Evolutionary conservation across 2,113 vertebrate species (phyloP), one percentile per base, ranked within the genome.

Genomic region (Choloepus hoffmanni): DNA sequence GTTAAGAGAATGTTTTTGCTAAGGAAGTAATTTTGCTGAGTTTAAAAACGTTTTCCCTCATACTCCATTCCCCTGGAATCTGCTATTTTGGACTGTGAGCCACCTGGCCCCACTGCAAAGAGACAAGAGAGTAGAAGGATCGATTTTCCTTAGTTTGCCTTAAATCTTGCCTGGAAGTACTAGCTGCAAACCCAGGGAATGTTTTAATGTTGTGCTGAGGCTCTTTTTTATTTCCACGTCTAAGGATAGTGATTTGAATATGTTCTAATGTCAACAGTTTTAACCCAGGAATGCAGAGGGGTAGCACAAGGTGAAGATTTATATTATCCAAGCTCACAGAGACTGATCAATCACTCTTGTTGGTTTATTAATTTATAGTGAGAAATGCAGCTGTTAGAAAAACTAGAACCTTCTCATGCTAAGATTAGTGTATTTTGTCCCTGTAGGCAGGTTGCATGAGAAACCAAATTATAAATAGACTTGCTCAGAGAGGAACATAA

Each of bases 391-490:
- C 82, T 97, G 36, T 95, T 78, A 94, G 91, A 58, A 92, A 90
- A 53, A 24, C 68, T 63, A 74, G 90, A 79, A 13, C 45, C 83
- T 73, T 73, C 10, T 45, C 16, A 16, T 65, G 48, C 60, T 86
- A 40, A 45, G 91, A n/a, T 19, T 28, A 40, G 24, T 83, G 1
- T 43, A n/a, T 85, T 95, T 92, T 85, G 33, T 50, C 68, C 65
- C 78, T 14, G 53, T 65, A 72, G 77, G 77, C 77, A 70, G 78
- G 43, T 55, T 90, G 72, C 83, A n/a, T 72, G 79, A 67, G 76
- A 95, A 67, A 79, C 90, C 76, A 74, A 28, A 76, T 92, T 94
- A 96, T 95, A 97, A 95, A 86, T 79, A 96, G 93, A 83, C 50
- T 63, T 85, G 90, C 62, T 96, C 67, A 74, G 60, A 68, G 62